These are phyloP conservation scores for Ornithoptera alexandrae DNA, from an alignment of 2,888 invertebrate genomes.

Conservation along the genomic window DNA sequence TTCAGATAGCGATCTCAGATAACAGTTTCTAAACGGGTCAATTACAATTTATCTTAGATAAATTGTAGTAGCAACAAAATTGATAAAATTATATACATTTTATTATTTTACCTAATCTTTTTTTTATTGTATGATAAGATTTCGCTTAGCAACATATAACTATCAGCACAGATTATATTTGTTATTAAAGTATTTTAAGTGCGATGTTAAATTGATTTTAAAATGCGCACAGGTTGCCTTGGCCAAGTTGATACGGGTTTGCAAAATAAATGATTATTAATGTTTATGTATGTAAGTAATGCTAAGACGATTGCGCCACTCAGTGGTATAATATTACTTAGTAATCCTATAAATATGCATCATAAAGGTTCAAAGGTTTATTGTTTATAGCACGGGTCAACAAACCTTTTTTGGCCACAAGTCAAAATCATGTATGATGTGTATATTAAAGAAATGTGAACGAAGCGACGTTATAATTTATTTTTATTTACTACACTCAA, in stretches of 20 bases:
- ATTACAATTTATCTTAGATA: slow-evolving; percentile 46
- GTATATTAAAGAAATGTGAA: too few species aligned
- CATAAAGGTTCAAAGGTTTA: too few species aligned
- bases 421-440: too few species aligned
- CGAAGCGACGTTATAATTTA: too few species aligned
- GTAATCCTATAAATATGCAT: background rate
- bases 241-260: slow-evolving; percentile 28
- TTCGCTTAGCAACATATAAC: slow-evolving; percentile 15
- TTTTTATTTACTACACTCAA: too few species aligned
- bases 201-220: slow-evolving; percentile 11
- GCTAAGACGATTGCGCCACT: background rate
- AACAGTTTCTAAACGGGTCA: slow-evolving; percentile 48
- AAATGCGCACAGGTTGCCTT: slow-evolving; percentile 21
- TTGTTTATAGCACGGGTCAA: too few species aligned
- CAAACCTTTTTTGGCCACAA: too few species aligned
- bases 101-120: slow-evolving; percentile 7
- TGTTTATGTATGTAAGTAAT: background rate
- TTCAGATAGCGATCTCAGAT: slow-evolving; percentile 35
- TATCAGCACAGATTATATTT: slow-evolving; percentile 1
- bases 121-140: slow-evolving; percentile 15
- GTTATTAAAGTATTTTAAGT: slow-evolving; percentile 12
- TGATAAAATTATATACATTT: slow-evolving; percentile 11
- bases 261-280: slow-evolving; percentile 14
- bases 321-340: background rate
- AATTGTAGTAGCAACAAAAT: slow-evolving; percentile 23